These are phyloP conservation scores for Micrasema longulum DNA, from an alignment of 1,140 invertebrate genomes.

Conservation along the genomic window DNA sequence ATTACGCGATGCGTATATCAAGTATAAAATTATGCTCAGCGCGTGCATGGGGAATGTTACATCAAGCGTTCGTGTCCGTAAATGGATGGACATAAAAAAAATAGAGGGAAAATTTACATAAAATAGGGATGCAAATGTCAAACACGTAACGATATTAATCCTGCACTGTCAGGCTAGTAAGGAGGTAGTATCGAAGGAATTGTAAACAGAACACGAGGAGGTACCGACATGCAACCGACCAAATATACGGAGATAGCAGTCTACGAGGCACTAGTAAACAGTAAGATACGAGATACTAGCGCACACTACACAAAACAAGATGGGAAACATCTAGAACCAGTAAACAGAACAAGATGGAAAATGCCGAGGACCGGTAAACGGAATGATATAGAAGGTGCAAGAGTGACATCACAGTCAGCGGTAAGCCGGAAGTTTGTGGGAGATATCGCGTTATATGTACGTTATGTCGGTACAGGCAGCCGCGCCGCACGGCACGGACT, in stretches of 20 bases:
- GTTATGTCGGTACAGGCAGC: too few species aligned
- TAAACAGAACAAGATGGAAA: too few species aligned
- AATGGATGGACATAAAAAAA: not conserved
- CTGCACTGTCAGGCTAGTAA: not conserved
- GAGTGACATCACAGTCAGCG: not conserved
- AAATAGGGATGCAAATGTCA: conserved; percentile 5
- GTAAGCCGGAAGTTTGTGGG: conserved; percentile 23
- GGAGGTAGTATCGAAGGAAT: too few species aligned
- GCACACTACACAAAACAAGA: too few species aligned
- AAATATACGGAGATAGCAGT: too few species aligned
- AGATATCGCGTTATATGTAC: conserved; percentile 19
- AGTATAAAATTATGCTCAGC: conserved; percentile 1
- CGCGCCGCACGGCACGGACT: not conserved
- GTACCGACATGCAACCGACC: too few species aligned
- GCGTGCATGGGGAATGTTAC: not conserved
- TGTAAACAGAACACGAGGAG: too few species aligned
- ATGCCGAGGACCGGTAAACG: not conserved
- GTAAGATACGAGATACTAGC: too few species aligned
- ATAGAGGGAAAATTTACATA: not conserved
- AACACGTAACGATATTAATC: conserved; percentile 7
- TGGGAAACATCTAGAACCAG: too few species aligned
- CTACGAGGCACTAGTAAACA: too few species aligned
- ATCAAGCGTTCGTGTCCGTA: not conserved
- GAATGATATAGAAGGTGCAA: not conserved
- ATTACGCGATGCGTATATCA: too few species aligned